Base-by-base conservation (phyloP, 2,797 vertebrate genomes). In the Nasua narica region DNA sequence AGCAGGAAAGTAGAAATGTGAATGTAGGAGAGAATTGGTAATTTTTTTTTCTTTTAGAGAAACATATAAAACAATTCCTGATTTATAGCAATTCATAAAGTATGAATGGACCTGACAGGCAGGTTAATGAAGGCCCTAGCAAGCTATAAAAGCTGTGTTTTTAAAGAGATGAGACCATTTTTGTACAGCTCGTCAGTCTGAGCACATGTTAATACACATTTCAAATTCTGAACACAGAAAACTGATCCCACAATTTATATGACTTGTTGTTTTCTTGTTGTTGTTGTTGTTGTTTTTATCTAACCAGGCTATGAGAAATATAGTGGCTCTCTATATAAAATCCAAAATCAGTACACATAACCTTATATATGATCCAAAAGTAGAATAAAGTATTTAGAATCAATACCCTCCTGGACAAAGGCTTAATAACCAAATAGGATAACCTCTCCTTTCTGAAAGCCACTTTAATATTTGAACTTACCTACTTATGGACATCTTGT, bases 51-150 rank as follows among this genome's bases (percentile, higher is more conserved):
- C 85, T 82, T 69, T 96, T 60, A 29, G 27, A 74, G 56, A 90
- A 86, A 76, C 37, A n/a, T 69, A 50, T 56, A 62, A 88, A 96
- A 88, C 54, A 92, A 90, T 54, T 32, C 7, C 58, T 69, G 76
- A 88, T 85, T 94, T 89, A 88, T 19, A 74, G 74, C 19, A 56
- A 32, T 74, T 94, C 81, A 84, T 90, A 85, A 93, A 85, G 43
- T 88, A 56, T 86, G 60, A 94, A 54, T 88, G 35, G 37, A 70
- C 37, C 43, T 93, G 79, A 89, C 79, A 67, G 1, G 23, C 29
- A 86, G 70, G 65, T 67, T 94, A 95, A 84, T 56, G 60, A 94
- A 97, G 48, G 67, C 7, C 50, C 27, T 35, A 21, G 12, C 11
- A 69, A 69, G 10, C 52, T 58, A 19, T 12, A 77, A 81, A 90